These are phyloP conservation scores for Tinamus guttatus DNA, from an alignment of 2,113 vertebrate genomes.

Conservation along the genomic window DNA sequence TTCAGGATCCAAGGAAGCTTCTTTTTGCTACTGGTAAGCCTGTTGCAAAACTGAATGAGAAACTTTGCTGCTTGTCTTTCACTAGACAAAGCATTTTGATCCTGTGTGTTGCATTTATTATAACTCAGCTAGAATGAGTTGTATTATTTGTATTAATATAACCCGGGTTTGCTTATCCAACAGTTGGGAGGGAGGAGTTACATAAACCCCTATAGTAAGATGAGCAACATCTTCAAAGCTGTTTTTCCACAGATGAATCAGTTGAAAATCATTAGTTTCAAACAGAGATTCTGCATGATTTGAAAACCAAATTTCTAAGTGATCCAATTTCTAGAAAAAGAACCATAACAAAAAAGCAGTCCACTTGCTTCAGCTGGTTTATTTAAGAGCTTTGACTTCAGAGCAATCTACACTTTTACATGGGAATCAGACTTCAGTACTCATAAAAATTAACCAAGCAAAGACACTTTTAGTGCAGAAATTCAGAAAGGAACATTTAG, in stretches of 20 bases:
- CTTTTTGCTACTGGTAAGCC: slow-evolving; percentile 91
- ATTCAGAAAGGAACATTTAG: not conserved
- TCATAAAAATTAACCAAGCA: not conserved
- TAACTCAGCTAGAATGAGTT: not conserved
- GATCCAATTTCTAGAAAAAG: slow-evolving; percentile 2
- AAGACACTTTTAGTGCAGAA: not conserved
- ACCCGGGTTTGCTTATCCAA: slow-evolving; percentile 30
- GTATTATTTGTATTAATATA: slow-evolving; percentile 4
- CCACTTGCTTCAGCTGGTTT: not conserved
- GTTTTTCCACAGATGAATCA: slow-evolving; percentile 41
- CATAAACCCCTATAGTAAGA: not conserved
- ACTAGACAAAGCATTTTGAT: not conserved
- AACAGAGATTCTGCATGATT: slow-evolving; percentile 23
- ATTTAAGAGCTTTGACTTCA: not conserved
- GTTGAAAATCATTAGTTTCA: slow-evolving; percentile 38
- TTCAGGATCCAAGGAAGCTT: slow-evolving; percentile 89
- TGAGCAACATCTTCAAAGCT: slow-evolving; percentile 39
- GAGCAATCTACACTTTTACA: not conserved
- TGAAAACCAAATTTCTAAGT: slow-evolving; percentile 21
- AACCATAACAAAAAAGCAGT: not conserved
- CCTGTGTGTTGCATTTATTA: not conserved
- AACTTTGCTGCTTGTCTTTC: not conserved
- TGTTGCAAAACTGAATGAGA: not conserved
- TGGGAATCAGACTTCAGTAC: not conserved
- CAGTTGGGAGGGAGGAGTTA: slow-evolving; percentile 19